Percentiles rank a stretch among this genome's conserved stretches.
Evolutionary conservation across 2,113 vertebrate genomes (phyloP).

Genomic region (Gambusia holbrooki): DNA sequence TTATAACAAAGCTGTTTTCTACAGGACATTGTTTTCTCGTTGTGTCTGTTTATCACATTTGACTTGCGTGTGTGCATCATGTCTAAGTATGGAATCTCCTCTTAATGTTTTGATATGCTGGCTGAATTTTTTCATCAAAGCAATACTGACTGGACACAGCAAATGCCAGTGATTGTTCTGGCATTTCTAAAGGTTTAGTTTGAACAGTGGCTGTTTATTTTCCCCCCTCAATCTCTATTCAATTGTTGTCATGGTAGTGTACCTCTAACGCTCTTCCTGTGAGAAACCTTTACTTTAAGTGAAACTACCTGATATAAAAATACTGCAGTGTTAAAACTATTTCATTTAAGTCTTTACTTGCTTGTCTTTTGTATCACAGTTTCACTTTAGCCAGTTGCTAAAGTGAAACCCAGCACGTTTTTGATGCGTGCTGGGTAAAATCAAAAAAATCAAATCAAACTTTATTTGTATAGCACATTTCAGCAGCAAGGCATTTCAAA

Average conservation of each 20-base stretch:
- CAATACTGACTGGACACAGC: not conserved
- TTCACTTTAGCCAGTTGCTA: too few relatives aligned
- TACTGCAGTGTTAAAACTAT: too few relatives aligned
- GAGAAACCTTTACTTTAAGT: not conserved
- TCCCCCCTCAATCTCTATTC: too few relatives aligned
- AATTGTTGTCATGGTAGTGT: not conserved
- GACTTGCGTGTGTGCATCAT: not conserved
- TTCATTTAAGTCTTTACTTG: too few relatives aligned
- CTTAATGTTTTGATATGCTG: not conserved
- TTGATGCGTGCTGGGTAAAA: too few relatives aligned
- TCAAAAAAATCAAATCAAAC: too few relatives aligned
- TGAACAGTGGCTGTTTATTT: not conserved
- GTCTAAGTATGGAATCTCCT: slow-evolving; percentile 3
- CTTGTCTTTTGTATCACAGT: too few relatives aligned
- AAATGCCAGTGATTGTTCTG: not conserved
- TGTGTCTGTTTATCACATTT: slow-evolving; percentile 10
- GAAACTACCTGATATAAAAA: too few relatives aligned
- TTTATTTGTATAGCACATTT: too few relatives aligned
- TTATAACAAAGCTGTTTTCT: not conserved
- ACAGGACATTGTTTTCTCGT: slow-evolving; percentile 1
- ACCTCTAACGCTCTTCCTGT: not conserved
- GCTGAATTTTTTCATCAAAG: slow-evolving; percentile 6
- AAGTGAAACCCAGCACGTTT: too few relatives aligned
- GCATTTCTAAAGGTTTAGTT: not conserved
- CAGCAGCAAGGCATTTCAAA: too few relatives aligned